A percentile compares a stretch with the other conserved stretches of the same genome.
Evolutionary conservation across 2,888 invertebrate genomes (phyloP).

Genomic region (Dorcus hopei): DNA sequence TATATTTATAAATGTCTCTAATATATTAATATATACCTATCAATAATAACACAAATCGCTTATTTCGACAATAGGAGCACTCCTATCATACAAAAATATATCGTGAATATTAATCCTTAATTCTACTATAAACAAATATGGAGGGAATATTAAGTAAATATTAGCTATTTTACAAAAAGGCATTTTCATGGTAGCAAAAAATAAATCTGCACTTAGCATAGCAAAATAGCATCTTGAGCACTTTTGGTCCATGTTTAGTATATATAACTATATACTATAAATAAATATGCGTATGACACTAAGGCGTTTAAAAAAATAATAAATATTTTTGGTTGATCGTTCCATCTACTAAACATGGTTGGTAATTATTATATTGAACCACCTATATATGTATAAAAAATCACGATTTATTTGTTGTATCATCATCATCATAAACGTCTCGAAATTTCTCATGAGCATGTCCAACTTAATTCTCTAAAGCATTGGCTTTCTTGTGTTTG

Average conservation of each 20-base stretch:
- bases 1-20: constrained; percentile 35
- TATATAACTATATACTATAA: constrained; percentile 16
- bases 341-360: constrained; percentile 30
- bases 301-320: constrained; percentile 20
- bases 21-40: constrained; percentile 40
- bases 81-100: constrained; percentile 42
- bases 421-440: constrained; percentile 9
- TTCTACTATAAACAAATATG: constrained; percentile 40
- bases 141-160: constrained; percentile 43
- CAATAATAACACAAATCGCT: constrained; percentile 52
- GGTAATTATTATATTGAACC: constrained; percentile 22
- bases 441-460: constrained; percentile 13
- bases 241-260: constrained; percentile 35
- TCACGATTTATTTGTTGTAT: constrained; percentile 19
- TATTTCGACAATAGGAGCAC: constrained; percentile 42
- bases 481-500: constrained; percentile 4
- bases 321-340: constrained; percentile 27
- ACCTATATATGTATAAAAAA: constrained; percentile 11
- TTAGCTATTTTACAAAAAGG: constrained; percentile 30
- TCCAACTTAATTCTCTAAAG: constrained; percentile 10
- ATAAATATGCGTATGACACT: constrained; percentile 30
- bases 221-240: constrained; percentile 34
- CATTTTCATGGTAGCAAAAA: constrained; percentile 36
- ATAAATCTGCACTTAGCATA: constrained; percentile 28
- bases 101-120: constrained; percentile 31